Conservation (phyloP, 1,140 invertebrate species). For the Pectinophora gossypiella region DNA sequence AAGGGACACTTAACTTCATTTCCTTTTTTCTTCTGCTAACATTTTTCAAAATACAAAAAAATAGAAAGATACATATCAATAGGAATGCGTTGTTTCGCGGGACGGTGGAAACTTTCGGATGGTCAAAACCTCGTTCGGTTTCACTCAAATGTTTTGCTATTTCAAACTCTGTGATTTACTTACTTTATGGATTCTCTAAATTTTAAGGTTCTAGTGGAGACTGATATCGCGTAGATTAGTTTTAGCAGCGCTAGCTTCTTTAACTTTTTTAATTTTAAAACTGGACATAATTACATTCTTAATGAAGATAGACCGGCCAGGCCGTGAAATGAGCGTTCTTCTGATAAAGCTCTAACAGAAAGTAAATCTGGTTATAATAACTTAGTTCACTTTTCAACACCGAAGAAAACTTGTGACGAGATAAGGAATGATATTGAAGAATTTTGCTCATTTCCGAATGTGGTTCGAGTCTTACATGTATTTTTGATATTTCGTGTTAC, state of each 20-base stretch:
- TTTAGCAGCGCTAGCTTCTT: slow-evolving; percentile 74
- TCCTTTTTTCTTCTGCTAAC: slow-evolving; percentile 40
- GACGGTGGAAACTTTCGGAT: slow-evolving; percentile 45
- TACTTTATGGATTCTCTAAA: slow-evolving; percentile 73
- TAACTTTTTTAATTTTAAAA: slow-evolving; percentile 67
- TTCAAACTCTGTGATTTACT: slow-evolving; percentile 73
- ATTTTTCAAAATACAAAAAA: slow-evolving; percentile 12
- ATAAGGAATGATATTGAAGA: too few species aligned
- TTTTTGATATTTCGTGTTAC: too few species aligned
- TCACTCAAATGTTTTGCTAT: slow-evolving; percentile 67
- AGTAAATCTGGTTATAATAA: too few species aligned
- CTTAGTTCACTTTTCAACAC: too few species aligned
- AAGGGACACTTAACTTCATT: slow-evolving; percentile 60
- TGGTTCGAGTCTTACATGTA: too few species aligned
- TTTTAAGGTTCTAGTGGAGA: slow-evolving; percentile 74
- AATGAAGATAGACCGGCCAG: neutral
- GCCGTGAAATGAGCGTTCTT: too few species aligned
- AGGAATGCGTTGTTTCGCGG: slow-evolving; percentile 56
- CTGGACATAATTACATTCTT: slow-evolving; percentile 47
- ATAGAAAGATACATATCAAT: slow-evolving; percentile 72
- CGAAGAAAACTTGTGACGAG: too few species aligned
- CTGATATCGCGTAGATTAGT: slow-evolving; percentile 74
- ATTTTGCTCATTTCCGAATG: too few species aligned
- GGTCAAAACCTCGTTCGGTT: slow-evolving; percentile 53
- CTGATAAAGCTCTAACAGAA: too few species aligned